These are phyloP conservation scores for Drosophila kokeensis DNA, from an alignment of 2,888 invertebrate genomes.

Conservation along the genomic window DNA sequence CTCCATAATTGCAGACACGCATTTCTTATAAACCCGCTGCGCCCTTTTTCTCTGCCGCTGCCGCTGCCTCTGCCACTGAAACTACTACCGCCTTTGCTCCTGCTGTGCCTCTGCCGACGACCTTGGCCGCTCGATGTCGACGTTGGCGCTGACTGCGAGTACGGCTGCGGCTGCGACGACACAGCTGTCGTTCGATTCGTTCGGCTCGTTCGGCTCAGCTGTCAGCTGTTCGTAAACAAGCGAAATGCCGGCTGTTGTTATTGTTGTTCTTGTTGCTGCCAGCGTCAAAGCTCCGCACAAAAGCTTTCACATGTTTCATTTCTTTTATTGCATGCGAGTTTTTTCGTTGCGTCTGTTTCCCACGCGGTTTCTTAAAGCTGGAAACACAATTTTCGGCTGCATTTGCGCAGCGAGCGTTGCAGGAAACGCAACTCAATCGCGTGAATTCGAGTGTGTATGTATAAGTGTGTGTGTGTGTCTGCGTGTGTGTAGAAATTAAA, in stretches of 20 bases:
- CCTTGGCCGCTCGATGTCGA: conserved; percentile 41
- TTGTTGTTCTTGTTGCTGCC: conserved; percentile 31
- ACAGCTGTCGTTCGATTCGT: conserved; percentile 2
- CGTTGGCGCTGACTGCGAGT: conserved; percentile 33
- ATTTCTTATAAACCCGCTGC: conserved; percentile 30
- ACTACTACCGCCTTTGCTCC: not conserved
- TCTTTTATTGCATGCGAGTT: conserved; percentile 54
- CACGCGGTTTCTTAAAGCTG: conserved; percentile 54
- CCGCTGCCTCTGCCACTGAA: not conserved
- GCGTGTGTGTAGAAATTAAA: conserved; percentile 33
- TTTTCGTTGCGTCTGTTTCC: not conserved
- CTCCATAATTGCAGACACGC: conserved; percentile 54
- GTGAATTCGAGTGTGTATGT: conserved; percentile 20
- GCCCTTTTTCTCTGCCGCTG: not conserved
- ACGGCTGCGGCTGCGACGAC: conserved; percentile 35
- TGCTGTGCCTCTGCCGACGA: conserved; percentile 26
- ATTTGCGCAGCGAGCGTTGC: conserved; percentile 77
- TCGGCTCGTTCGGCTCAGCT: conserved; percentile 36
- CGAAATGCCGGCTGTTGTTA: conserved; percentile 59
- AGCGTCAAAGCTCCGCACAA: conserved; percentile 28
- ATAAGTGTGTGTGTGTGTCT: not conserved
- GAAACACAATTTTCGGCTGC: conserved; percentile 63
- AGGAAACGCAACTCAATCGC: conserved; percentile 69
- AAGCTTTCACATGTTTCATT: conserved; percentile 41
- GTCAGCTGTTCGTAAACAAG: conserved; percentile 65